phyloP scores from a whole-genome alignment of 2,888 invertebrate genomes.

The Drosophila testacea region DNA sequence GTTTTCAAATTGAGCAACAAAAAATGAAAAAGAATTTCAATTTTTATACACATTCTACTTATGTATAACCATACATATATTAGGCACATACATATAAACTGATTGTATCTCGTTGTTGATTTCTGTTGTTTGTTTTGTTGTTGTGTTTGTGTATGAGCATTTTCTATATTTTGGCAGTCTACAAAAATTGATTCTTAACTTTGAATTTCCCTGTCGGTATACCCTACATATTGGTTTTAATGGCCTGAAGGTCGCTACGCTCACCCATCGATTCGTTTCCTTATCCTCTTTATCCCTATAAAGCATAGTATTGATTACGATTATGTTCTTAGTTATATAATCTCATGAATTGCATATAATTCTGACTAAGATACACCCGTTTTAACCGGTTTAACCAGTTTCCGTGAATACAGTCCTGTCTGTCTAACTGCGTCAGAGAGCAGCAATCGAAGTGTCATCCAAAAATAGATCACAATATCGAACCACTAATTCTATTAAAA shows the following conservation, averaged over 20 bases:
- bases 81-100: background rate
- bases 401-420: slow-evolving; percentile 10
- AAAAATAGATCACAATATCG: slow-evolving; percentile 58
- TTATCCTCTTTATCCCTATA: background rate
- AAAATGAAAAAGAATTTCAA: slow-evolving; percentile 20
- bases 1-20: slow-evolving; percentile 30
- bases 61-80: slow-evolving; percentile 10
- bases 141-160: background rate
- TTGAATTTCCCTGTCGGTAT: slow-evolving; percentile 13
- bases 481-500: slow-evolving; percentile 45
- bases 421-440: slow-evolving; percentile 52
- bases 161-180: slow-evolving; percentile 12
- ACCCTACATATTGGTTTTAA: background rate
- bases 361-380: background rate
- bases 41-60: slow-evolving; percentile 9
- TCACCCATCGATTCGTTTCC: background rate
- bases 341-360: background rate
- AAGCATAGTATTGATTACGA: background rate
- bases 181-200: slow-evolving; percentile 26
- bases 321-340: background rate
- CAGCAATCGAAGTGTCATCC: slow-evolving; percentile 29
- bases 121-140: slow-evolving; percentile 20
- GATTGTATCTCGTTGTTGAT: slow-evolving; percentile 31
- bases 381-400: slow-evolving; percentile 32
- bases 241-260: background rate